Percentiles rank a stretch among this genome's conserved stretches.
Conservation (phyloP, 1,140 invertebrate species). For the Anastrepha obliqua region DNA sequence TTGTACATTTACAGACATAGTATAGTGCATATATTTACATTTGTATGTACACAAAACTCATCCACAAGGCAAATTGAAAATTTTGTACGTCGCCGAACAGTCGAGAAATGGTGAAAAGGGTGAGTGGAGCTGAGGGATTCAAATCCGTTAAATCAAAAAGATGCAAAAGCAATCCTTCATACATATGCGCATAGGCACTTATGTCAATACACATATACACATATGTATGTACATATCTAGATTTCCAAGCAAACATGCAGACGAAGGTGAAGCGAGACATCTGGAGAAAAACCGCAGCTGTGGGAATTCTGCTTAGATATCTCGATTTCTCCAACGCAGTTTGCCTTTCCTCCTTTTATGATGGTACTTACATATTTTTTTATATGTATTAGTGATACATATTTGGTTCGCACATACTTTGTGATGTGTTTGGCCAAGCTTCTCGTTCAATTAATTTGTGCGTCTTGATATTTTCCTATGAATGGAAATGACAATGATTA, state of each 20-base stretch:
- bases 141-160: too few relatives aligned
- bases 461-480: too few relatives aligned
- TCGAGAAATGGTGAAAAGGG: background rate
- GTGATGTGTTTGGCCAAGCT: too few relatives aligned
- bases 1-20: background rate
- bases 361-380: too few relatives aligned
- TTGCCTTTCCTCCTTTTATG: background rate
- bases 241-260: background rate
- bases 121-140: too few relatives aligned
- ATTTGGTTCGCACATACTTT: too few relatives aligned
- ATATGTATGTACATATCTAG: background rate
- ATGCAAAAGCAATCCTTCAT: background rate
- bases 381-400: too few relatives aligned
- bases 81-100: background rate
- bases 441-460: too few relatives aligned
- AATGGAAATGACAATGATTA: too few relatives aligned
- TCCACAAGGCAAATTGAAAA: slow-evolving; percentile 48
- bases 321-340: background rate
- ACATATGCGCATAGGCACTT: background rate
- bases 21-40: background rate
- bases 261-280: background rate
- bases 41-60: slow-evolving; percentile 16
- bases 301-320: slow-evolving; percentile 21
- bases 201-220: background rate
- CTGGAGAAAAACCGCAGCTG: background rate